These are phyloP conservation scores for Natator depressus DNA, from an alignment of 2,113 vertebrate genomes.

Conservation along the genomic window DNA sequence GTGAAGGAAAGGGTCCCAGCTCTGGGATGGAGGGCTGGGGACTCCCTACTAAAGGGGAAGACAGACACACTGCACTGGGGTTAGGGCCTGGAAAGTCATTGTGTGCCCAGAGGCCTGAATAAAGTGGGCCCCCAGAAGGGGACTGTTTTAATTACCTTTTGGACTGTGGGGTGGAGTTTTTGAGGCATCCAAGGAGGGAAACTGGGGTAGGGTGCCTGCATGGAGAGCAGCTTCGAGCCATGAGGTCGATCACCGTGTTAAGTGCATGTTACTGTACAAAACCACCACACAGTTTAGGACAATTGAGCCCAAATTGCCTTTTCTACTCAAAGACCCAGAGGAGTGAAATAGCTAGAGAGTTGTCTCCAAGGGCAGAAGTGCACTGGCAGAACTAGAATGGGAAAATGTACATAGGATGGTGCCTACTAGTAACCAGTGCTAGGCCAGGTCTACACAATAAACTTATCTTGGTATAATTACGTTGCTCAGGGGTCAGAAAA, in stretches of 20 bases:
- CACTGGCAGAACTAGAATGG: not conserved
- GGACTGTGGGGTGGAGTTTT: not conserved
- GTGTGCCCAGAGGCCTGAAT: not conserved
- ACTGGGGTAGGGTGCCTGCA: not conserved
- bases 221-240: not conserved
- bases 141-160: not conserved
- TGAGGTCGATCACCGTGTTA: not conserved
- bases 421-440: not conserved
- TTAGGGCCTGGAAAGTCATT: not conserved
- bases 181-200: not conserved
- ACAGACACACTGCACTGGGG: not conserved
- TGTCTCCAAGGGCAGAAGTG: fast-evolving
- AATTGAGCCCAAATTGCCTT: not conserved
- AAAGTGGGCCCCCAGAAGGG: not conserved
- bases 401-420: not conserved
- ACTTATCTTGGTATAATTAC: not conserved
- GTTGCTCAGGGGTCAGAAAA: no score
- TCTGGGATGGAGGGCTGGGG: not conserved
- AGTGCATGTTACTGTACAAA: not conserved
- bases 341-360: not conserved
- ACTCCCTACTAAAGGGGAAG: not conserved
- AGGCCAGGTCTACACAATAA: not conserved
- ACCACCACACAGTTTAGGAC: not conserved
- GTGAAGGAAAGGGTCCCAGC: not conserved
- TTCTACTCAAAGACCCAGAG: not conserved